Evolutionary conservation across 2,797 vertebrate genomes (phyloP).

Genomic region (Hyperoplus lanceolatus): DNA sequence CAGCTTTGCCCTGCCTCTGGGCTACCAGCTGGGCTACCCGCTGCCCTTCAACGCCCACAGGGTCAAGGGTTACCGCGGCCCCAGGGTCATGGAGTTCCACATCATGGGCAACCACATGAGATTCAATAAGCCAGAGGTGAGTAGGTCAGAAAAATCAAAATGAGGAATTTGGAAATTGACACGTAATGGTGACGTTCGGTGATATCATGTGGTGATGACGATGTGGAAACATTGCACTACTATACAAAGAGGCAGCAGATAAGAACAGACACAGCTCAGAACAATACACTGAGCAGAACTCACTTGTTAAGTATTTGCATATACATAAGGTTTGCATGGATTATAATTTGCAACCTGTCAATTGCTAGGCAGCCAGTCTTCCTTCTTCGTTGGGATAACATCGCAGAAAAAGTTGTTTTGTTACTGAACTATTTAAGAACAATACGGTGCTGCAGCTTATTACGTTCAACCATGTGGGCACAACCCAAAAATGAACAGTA

Average conservation of each 20-base stretch:
- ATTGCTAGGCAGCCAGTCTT: too few relatives aligned
- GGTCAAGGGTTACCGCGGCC: conserved; percentile 90
- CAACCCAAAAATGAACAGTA: too few relatives aligned
- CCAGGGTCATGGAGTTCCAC: conserved; percentile 82
- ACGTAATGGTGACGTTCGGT: too few relatives aligned
- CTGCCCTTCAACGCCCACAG: conserved; percentile 88
- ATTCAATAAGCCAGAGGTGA: conserved; percentile 91
- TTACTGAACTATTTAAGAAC: too few relatives aligned
- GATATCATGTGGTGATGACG: neutral
- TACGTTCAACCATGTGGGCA: too few relatives aligned
- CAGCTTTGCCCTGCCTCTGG: conserved; percentile 89
- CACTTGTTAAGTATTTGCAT: neutral
- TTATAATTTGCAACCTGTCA: too few relatives aligned
- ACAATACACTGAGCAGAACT: neutral
- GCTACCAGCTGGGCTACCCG: conserved; percentile 94
- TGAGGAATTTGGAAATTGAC: too few relatives aligned
- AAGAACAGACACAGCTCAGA: neutral
- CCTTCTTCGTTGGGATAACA: too few relatives aligned
- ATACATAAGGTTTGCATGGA: neutral
- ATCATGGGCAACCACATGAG: conserved; percentile 96
- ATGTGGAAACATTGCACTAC: neutral
- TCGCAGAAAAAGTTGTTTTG: too few relatives aligned
- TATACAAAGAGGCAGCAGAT: neutral
- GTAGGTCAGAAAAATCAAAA: conserved; percentile 1
- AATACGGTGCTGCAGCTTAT: too few relatives aligned